A percentile compares a stretch with the other conserved stretches of the same genome.
phyloP scores from a whole-genome alignment of 2,113 vertebrate genomes.

The Sclerurus mexicanus region DNA sequence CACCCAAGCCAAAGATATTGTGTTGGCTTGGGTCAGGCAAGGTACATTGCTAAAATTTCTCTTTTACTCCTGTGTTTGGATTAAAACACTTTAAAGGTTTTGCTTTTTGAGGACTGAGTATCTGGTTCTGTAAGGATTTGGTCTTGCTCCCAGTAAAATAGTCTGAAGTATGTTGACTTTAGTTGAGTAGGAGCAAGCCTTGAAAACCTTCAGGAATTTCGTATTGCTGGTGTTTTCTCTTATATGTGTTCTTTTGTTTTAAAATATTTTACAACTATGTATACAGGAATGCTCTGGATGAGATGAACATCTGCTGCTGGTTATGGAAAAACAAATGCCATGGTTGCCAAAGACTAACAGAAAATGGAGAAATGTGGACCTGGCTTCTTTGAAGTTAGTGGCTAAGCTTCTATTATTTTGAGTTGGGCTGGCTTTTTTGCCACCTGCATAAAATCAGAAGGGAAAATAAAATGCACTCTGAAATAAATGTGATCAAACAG shows the following conservation, averaged over 20 bases:
- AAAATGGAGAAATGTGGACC: not conserved
- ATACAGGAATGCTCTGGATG: constrained; percentile 46
- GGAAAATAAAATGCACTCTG: not conserved
- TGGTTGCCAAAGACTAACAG: not conserved
- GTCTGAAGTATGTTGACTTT: not conserved
- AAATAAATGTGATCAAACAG: not conserved
- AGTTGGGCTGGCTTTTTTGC: not conserved
- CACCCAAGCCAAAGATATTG: not conserved
- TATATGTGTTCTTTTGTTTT: not conserved
- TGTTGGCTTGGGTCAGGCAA: not conserved
- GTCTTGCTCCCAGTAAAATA: not conserved
- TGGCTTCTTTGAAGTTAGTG: not conserved
- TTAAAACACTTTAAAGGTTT: constrained; percentile 1
- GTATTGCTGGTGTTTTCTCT: constrained; percentile 26
- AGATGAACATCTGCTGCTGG: not conserved
- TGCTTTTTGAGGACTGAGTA: not conserved
- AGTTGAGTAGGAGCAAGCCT: constrained; percentile 3
- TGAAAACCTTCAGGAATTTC: constrained; percentile 42
- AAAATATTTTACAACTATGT: not conserved
- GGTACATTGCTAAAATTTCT: not conserved
- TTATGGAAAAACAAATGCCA: not conserved
- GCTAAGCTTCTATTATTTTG: not conserved
- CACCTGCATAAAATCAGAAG: not conserved
- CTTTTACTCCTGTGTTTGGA: not conserved
- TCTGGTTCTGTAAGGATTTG: constrained; percentile 8